These are phyloP conservation scores for Dermatophagoides farinae DNA, from an alignment of 1,140 invertebrate species.

Conservation along the genomic window DNA sequence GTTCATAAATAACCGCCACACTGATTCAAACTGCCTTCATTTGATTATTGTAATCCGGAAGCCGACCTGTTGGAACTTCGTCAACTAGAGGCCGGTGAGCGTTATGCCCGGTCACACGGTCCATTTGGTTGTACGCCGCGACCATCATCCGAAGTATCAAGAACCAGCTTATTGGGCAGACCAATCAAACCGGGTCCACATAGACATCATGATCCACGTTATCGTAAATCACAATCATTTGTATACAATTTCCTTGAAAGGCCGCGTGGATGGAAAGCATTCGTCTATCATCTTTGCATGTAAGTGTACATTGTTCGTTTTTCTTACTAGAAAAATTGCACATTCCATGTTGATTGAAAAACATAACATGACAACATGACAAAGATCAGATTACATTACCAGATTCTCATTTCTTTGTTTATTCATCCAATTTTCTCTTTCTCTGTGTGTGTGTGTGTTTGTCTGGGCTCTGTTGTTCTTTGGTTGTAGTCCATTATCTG, in stretches of 20 bases:
- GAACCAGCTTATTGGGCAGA: slow-evolving; percentile 72
- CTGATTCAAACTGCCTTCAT: slow-evolving; percentile 12
- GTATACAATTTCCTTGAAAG: slow-evolving; percentile 86
- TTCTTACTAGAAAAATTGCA: too few species aligned
- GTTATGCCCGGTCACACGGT: slow-evolving; percentile 12
- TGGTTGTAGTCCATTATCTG: too few species aligned
- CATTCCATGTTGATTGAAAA: not conserved
- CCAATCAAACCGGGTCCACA: slow-evolving; percentile 56
- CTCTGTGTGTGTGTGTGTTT: too few species aligned
- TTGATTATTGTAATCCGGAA: slow-evolving; percentile 13
- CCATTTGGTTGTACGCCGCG: slow-evolving; percentile 14
- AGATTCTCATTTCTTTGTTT: too few species aligned
- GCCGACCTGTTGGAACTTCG: slow-evolving; percentile 16
- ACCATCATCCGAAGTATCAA: slow-evolving; percentile 23
- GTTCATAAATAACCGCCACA: too few species aligned
- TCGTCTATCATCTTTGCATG: slow-evolving; percentile 76
- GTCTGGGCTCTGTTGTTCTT: too few species aligned
- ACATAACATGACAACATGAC: too few species aligned
- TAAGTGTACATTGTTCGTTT: slow-evolving; percentile 41
- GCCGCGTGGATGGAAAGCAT: slow-evolving; percentile 57
- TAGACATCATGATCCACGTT: slow-evolving; percentile 51
- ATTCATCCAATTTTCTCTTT: too few species aligned
- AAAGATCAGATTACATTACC: too few species aligned
- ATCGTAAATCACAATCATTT: slow-evolving; percentile 62
- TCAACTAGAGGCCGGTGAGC: slow-evolving; percentile 18